A percentile compares a stretch with the other conserved stretches of the same genome.
These are phyloP conservation scores for Seriola dumerili DNA, from an alignment of 2,113 vertebrate species.

Conservation along the genomic window DNA sequence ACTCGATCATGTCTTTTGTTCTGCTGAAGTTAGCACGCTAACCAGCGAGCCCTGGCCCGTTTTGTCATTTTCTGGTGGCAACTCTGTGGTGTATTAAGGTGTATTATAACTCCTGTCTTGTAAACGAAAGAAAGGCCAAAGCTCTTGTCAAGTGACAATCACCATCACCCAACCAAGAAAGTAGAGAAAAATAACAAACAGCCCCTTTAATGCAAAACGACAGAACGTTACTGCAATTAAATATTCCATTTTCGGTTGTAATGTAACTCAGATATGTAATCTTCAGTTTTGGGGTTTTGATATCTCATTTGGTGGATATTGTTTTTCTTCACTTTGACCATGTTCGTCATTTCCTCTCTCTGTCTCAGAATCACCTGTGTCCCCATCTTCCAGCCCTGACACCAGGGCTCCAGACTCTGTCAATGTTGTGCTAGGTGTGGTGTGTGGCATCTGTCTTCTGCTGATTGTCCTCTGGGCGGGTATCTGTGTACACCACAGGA, in stretches of 20 bases:
- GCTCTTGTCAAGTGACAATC: too few relatives aligned
- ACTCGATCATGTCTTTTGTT: too few relatives aligned
- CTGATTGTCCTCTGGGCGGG: slow-evolving; percentile 85
- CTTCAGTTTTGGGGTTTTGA: neutral
- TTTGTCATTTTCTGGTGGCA: too few relatives aligned
- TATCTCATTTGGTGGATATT: neutral
- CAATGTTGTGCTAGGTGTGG: slow-evolving; percentile 85
- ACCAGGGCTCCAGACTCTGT: slow-evolving; percentile 77
- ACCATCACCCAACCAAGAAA: too few relatives aligned
- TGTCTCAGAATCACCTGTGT: slow-evolving; percentile 57
- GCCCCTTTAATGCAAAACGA: neutral
- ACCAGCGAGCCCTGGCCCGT: too few relatives aligned
- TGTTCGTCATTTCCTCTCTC: neutral
- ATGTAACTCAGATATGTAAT: neutral
- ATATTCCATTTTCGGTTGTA: neutral
- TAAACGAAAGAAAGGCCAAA: too few relatives aligned
- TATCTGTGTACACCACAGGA: slow-evolving; percentile 84
- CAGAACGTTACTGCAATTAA: neutral
- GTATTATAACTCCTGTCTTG: too few relatives aligned
- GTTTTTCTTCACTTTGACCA: neutral
- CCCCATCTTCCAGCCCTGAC: slow-evolving; percentile 87
- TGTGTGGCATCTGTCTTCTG: slow-evolving; percentile 83
- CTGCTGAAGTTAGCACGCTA: too few relatives aligned
- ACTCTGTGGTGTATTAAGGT: too few relatives aligned
- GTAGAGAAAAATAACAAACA: too few relatives aligned